Evolutionary conservation across 2,888 invertebrate species (phyloP).

Genomic region (Tubiluchus corallicola): DNA sequence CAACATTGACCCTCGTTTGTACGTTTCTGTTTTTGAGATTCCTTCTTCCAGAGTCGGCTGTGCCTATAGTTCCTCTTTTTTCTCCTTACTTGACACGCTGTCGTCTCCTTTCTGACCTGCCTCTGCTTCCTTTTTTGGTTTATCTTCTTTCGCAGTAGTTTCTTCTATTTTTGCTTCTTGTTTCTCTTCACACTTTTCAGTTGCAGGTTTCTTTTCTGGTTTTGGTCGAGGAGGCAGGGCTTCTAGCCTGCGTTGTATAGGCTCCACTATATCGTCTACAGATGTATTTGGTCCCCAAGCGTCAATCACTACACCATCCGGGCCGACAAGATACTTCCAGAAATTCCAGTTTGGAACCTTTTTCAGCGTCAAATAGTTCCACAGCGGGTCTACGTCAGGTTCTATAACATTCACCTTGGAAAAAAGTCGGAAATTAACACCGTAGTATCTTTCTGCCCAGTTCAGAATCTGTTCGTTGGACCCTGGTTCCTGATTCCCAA

Average conservation of each 20-base stretch:
- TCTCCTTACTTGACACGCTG: too few relatives aligned
- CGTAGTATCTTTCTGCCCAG: slow-evolving; percentile 25
- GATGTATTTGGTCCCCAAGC: slow-evolving; percentile 31
- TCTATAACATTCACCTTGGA: slow-evolving; percentile 31
- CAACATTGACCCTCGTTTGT: too few relatives aligned
- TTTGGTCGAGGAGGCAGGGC: neutral
- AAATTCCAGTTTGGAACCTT: slow-evolving; percentile 34
- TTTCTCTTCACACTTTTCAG: too few relatives aligned
- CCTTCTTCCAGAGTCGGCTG: too few relatives aligned
- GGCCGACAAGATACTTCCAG: slow-evolving; percentile 34
- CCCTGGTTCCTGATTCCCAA: slow-evolving; percentile 35
- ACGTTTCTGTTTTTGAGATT: too few relatives aligned
- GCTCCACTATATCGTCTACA: slow-evolving; percentile 22
- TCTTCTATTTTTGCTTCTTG: too few relatives aligned
- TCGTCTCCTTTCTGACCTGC: too few relatives aligned
- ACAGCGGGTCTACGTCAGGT: slow-evolving; percentile 25
- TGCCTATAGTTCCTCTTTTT: too few relatives aligned
- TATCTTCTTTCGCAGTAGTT: too few relatives aligned
- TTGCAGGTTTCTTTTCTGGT: neutral
- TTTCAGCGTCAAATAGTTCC: slow-evolving; percentile 22
- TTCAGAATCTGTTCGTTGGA: slow-evolving; percentile 26
- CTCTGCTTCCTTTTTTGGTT: too few relatives aligned
- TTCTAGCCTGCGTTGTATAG: slow-evolving; percentile 17
- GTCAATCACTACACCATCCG: slow-evolving; percentile 29
- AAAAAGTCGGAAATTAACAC: slow-evolving; percentile 33